These are phyloP conservation scores for Pelvicachromis taeniatus DNA, from an alignment of 2,113 vertebrate species.

Conservation along the genomic window DNA sequence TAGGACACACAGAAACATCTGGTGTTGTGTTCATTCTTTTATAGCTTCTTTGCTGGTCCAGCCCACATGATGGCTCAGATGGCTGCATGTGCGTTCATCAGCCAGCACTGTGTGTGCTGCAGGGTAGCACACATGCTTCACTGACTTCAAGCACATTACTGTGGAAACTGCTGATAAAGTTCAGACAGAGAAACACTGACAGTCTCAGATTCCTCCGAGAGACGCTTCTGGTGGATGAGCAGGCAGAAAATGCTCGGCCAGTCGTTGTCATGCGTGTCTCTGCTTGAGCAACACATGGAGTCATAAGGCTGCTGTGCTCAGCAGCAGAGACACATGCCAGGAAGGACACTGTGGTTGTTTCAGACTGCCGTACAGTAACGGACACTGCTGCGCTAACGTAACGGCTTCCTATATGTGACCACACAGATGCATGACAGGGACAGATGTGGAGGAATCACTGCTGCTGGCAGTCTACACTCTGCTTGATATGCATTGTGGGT, in stretches of 20 bases:
- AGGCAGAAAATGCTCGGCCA: not conserved
- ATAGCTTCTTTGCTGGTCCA: not conserved
- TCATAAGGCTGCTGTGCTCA: conserved; percentile 1
- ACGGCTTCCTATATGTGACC: not conserved
- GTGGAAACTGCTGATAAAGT: not conserved
- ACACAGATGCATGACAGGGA: not conserved
- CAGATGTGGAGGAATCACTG: not conserved
- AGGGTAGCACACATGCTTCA: rapidly evolving
- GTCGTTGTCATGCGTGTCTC: not conserved
- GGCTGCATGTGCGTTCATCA: not conserved
- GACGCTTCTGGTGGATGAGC: not conserved
- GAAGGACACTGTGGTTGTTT: not conserved
- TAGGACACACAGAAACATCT: not conserved
- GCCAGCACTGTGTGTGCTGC: not conserved
- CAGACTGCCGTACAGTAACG: not conserved
- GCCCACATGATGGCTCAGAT: rapidly evolving
- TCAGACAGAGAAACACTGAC: rapidly evolving
- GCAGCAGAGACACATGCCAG: not conserved
- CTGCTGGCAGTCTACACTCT: not conserved
- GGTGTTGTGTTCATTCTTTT: not conserved
- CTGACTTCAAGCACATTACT: not conserved
- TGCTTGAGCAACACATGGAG: conserved; percentile 4
- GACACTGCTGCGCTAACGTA: not conserved
- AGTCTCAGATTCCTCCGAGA: not conserved
- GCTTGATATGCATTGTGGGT: rapidly evolving